Conservation (phyloP, 2,113 vertebrate species). For the Myiopsitta monachus region DNA sequence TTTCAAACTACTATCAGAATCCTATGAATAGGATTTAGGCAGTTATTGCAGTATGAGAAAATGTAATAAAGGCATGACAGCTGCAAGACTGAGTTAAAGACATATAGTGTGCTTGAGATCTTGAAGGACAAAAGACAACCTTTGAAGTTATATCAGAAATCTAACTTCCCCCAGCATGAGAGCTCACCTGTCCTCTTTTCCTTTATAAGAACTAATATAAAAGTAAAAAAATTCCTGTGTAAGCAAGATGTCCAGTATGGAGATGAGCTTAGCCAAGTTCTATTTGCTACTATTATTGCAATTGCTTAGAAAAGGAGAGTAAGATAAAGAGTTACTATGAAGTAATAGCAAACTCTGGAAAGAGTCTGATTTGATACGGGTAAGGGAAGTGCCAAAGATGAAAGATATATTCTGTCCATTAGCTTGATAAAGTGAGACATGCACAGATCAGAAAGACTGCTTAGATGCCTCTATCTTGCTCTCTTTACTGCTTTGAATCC, state of each 20-base stretch:
- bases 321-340: not conserved
- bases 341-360: not conserved
- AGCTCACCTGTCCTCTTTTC: not conserved
- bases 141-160: not conserved
- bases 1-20: not conserved
- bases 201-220: not conserved
- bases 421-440: not conserved
- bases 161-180: not conserved
- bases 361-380: not conserved
- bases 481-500: not conserved
- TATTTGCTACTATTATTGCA: not conserved
- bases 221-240: not conserved
- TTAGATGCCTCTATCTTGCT: not conserved
- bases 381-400: not conserved
- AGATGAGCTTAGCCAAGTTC: not conserved
- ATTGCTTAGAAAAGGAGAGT: accelerated
- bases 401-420: not conserved
- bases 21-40: not conserved
- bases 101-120: accelerated
- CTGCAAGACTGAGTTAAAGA: not conserved
- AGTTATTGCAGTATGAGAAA: not conserved
- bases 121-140: not conserved
- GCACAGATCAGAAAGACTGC: not conserved
- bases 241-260: not conserved
- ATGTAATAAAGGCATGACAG: not conserved